Conservation (phyloP, 2,888 invertebrate genomes). For the Scrobipalpa atriplicella region DNA sequence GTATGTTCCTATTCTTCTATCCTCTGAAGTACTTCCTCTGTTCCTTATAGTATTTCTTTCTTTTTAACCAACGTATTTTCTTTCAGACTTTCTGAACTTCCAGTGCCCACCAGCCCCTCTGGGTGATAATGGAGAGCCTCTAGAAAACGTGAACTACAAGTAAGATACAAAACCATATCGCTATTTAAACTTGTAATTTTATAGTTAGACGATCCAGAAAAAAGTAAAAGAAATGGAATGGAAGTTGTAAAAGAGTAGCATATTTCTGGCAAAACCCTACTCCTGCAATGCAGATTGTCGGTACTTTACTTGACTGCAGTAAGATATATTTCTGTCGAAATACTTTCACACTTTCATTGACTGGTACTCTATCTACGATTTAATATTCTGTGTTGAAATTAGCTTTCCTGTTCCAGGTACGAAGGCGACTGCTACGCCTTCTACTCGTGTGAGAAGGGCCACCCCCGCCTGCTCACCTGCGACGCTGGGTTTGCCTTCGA, state of each 20-base stretch:
- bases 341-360: too few relatives aligned
- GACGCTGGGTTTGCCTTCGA: constrained; percentile 63
- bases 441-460: constrained; percentile 58
- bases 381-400: neutral
- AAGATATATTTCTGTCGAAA: too few relatives aligned
- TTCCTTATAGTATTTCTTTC: neutral
- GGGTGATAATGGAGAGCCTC: constrained; percentile 44
- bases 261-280: too few relatives aligned
- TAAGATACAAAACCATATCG: constrained; percentile 37
- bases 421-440: constrained; percentile 59
- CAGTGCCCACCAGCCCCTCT: constrained; percentile 52
- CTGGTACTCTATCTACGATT: neutral
- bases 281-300: too few relatives aligned
- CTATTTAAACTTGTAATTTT: neutral
- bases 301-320: too few relatives aligned
- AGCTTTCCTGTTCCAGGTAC: constrained; percentile 43
- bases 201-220: too few relatives aligned
- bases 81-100: constrained; percentile 59
- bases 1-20: constrained; percentile 40
- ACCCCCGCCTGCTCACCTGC: constrained; percentile 57
- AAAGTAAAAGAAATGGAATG: too few relatives aligned
- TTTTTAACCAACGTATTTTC: neutral
- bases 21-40: neutral
- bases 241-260: too few relatives aligned
- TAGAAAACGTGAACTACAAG: constrained; percentile 54